Conservation (phyloP, 2,797 vertebrate species). For the Danio jaintianensis region DNA sequence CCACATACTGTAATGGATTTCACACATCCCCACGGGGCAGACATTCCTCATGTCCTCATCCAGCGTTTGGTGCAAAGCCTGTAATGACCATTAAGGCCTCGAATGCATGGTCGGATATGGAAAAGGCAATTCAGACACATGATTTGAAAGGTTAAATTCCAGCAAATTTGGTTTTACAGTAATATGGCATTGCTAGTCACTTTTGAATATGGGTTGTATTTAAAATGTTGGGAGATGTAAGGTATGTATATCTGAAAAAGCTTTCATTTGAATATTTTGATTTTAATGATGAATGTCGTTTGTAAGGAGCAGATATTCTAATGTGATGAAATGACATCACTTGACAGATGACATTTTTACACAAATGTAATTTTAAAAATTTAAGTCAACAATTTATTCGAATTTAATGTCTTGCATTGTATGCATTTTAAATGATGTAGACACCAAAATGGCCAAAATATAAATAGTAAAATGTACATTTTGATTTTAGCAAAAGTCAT, state of each 20-base stretch:
- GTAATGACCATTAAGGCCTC: constrained; percentile 42
- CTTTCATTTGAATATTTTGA: background rate
- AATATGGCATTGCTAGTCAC: background rate
- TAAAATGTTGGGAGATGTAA: constrained; percentile 8
- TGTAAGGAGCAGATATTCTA: background rate
- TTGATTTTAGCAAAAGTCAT: no score
- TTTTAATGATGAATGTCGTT: background rate
- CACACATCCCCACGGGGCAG: constrained; percentile 28
- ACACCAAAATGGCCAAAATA: no score
- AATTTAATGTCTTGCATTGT: no score
- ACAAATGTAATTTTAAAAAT: no score
- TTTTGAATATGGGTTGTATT: constrained; percentile 9
- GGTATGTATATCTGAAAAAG: no score
- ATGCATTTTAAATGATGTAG: no score
- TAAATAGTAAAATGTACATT: no score
- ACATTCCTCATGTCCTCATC: constrained; percentile 30
- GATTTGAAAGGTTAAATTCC: constrained; percentile 43
- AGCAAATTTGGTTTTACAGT: constrained; percentile 9
- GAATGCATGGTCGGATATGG: constrained; percentile 11
- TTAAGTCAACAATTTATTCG: no score
- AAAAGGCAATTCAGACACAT: constrained; percentile 13
- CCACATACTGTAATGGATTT: constrained; percentile 35
- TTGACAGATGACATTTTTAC: no score
- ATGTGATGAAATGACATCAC: no score
- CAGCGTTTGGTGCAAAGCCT: constrained; percentile 42